Conservation (phyloP, 2,113 vertebrate genomes). For the Mustela lutreola region DNA sequence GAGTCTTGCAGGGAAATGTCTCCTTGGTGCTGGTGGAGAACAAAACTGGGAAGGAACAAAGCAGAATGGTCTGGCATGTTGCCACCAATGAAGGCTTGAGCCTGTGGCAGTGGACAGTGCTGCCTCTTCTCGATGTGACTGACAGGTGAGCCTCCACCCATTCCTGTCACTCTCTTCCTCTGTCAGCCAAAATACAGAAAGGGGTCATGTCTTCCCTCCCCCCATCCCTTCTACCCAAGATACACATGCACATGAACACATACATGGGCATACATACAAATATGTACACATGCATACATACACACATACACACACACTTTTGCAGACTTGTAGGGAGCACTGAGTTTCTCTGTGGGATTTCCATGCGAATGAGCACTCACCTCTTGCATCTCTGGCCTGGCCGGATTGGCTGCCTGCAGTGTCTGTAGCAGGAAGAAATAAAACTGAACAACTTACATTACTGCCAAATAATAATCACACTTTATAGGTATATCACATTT, state of each 20-base stretch:
- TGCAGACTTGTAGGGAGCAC: not conserved
- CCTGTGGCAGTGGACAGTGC: slow-evolving; percentile 91
- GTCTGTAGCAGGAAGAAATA: not conserved
- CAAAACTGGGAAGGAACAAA: slow-evolving; percentile 92
- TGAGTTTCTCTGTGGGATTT: not conserved
- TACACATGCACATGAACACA: not conserved
- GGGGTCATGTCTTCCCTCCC: too few species aligned
- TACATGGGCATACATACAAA: too few species aligned
- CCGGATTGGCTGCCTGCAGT: not conserved
- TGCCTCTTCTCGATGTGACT: slow-evolving; percentile 92
- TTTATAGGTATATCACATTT: not conserved
- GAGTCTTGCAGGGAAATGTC: slow-evolving; percentile 90
- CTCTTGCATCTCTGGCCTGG: not conserved
- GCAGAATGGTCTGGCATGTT: slow-evolving; percentile 90
- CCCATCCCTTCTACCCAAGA: not conserved
- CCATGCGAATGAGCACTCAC: not conserved
- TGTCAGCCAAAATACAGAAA: not conserved
- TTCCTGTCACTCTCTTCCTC: not conserved
- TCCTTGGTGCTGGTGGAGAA: slow-evolving; percentile 94
- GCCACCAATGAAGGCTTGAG: slow-evolving; percentile 84
- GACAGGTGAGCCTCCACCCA: slow-evolving; percentile 91
- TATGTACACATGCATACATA: rapidly evolving
- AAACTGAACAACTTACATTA: not conserved
- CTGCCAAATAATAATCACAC: not conserved
- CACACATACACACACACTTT: not conserved